Percentiles rank a stretch among this genome's conserved stretches.
These are phyloP conservation scores for Ptyas mucosa DNA, from an alignment of 2,113 vertebrate species.

Conservation along the genomic window DNA sequence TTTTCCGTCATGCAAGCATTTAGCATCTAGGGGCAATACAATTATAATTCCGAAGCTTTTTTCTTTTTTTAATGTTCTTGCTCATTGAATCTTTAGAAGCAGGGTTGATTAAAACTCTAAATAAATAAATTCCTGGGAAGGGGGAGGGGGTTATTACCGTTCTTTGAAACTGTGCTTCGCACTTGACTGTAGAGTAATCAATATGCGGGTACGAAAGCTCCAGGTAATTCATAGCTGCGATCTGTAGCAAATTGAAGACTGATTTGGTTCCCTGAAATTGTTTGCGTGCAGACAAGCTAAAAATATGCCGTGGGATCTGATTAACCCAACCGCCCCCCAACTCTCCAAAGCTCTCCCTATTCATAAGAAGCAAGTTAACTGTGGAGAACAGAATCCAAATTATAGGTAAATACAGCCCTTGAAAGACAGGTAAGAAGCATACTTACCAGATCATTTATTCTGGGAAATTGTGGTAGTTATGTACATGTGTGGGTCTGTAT, in stretches of 20 bases:
- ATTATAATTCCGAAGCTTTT: background rate
- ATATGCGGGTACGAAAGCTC: slow-evolving; percentile 52
- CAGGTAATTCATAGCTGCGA: slow-evolving; percentile 54
- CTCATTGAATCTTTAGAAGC: slow-evolving; percentile 1
- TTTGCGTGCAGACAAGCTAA: slow-evolving; percentile 34
- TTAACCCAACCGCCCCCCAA: background rate
- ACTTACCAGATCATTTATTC: slow-evolving; percentile 4
- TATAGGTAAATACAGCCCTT: slow-evolving; percentile 16
- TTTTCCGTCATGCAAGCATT: background rate
- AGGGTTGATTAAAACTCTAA: slow-evolving; percentile 19
- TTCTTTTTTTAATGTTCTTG: background rate
- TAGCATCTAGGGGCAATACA: background rate
- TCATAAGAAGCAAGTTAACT: background rate
- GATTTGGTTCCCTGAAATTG: slow-evolving; percentile 45
- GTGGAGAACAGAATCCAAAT: slow-evolving; percentile 24
- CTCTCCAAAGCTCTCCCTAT: background rate
- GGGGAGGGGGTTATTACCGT: slow-evolving; percentile 31
- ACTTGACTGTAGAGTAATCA: slow-evolving; percentile 56
- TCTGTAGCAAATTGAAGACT: slow-evolving; percentile 50
- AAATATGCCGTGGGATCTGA: slow-evolving; percentile 27
- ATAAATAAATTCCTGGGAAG: slow-evolving; percentile 1
- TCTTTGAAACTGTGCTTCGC: slow-evolving; percentile 50
- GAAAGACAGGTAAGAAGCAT: background rate
- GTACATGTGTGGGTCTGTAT: background rate
- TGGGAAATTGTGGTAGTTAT: background rate